Evolutionary conservation across 2,113 vertebrate genomes (phyloP), one percentile per base, ranked within the genome.

Genomic region (Empidonax alnorum): DNA sequence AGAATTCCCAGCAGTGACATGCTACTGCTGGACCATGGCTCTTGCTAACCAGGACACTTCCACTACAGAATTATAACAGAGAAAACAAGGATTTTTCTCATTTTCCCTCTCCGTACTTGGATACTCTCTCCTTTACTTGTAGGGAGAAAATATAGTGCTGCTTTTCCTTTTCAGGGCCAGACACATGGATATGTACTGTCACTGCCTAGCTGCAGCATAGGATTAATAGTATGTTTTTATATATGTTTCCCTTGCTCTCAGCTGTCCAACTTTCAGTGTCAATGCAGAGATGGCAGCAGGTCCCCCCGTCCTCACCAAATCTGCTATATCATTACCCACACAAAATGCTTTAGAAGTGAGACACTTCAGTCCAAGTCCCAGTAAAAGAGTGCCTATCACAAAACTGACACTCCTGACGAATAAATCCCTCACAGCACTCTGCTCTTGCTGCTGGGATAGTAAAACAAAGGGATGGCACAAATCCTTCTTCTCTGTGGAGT

Each of bases 401-500:
- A 66, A 50, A 17, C 35, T 19, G 59, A 41, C 22, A 4, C 5
- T 74, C 37, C 31, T 0, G 0, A 18, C 0, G 0, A 83, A 77
- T 44, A 77, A 84, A 91, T 68, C 83, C 37, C n/a, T 71, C 1
- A 0, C 0, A 0, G 31, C 0, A 0, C 30, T 88, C 33, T 35
- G 33, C 47, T 74, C 59, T 80, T 2, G 0, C 39, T 72, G 22
- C 79, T 3, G 3, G n/a, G 18, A n/a, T 23, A 76, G 58, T 46
- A 73, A 68, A 84, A 71, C 55, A 75, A 84, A 87, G n/a, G 37
- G 31, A 50, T 63, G 62, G n/a, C 72, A 71, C 55, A 80, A 84
- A 77, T 42, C 23, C 35, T 44, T 77, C 71, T 50, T 17, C n/a
- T 67, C 17, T 39, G 10, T 69, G 47, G 3, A 6, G 12, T 84